phyloP scores from a whole-genome alignment of 2,797 vertebrate species.

The Hozukius guyotensis region DNA sequence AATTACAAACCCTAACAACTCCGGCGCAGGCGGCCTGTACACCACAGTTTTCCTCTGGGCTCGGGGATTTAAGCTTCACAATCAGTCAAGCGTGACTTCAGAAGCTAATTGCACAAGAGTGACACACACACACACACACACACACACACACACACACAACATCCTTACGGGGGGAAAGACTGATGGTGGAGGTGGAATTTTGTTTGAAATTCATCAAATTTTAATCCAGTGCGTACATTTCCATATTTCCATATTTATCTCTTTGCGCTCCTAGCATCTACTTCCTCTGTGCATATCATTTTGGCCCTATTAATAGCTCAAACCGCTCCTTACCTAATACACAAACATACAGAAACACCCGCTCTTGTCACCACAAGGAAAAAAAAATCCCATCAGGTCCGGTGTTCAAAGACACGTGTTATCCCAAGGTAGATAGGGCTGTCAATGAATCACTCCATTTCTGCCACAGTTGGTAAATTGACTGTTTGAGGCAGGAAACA shows the following conservation, averaged over 20 bases:
- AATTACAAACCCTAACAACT: slow-evolving; percentile 82
- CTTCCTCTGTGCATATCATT: slow-evolving; percentile 69
- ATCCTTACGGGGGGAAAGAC: slow-evolving; percentile 55
- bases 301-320: slow-evolving; percentile 74
- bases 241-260: slow-evolving; percentile 84
- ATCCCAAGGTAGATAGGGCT: slow-evolving; percentile 57
- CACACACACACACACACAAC: slow-evolving; percentile 25
- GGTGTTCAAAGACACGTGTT: slow-evolving; percentile 54
- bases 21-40: slow-evolving; percentile 59
- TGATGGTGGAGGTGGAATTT: slow-evolving; percentile 73
- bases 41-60: slow-evolving; percentile 65
- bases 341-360: slow-evolving; percentile 32
- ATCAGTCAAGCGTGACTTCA: slow-evolving; percentile 74
- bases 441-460: slow-evolving; percentile 64
- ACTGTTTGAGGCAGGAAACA: slow-evolving; percentile 61
- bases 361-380: slow-evolving; percentile 22
- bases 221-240: slow-evolving; percentile 78
- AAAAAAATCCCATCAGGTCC: slow-evolving; percentile 41
- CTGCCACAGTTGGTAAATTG: slow-evolving; percentile 63
- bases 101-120: slow-evolving; percentile 80
- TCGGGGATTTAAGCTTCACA: slow-evolving; percentile 73
- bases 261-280: slow-evolving; percentile 63
- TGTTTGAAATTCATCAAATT: slow-evolving; percentile 82
- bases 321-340: slow-evolving; percentile 38
- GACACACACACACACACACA: slow-evolving; percentile 39